Conservation (phyloP, 2,797 vertebrate species). For the Oryzias sinensis region DNA sequence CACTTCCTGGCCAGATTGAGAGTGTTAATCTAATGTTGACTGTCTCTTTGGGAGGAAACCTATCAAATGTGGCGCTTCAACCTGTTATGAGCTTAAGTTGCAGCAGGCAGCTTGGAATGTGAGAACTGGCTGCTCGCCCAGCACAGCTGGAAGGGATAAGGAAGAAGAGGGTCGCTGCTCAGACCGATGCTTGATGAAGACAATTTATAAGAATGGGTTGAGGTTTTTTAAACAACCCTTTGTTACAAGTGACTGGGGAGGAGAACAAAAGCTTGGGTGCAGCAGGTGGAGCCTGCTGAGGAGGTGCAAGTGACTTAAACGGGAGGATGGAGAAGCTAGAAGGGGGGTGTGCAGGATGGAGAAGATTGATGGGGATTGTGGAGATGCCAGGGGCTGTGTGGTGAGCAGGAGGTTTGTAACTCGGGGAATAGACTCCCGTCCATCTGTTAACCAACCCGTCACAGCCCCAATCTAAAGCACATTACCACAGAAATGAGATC, state of each 20-base stretch:
- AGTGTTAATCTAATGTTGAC: constrained; percentile 62
- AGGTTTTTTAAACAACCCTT: constrained; percentile 54
- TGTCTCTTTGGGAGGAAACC: constrained; percentile 42
- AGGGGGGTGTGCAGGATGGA: constrained; percentile 16
- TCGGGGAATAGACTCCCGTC: constrained; percentile 75
- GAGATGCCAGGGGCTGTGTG: constrained; percentile 65
- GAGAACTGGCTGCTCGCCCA: constrained; percentile 39
- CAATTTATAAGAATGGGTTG: constrained; percentile 64
- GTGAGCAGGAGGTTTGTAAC: constrained; percentile 72
- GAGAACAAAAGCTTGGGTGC: constrained; percentile 13
- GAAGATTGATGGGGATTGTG: constrained; percentile 60
- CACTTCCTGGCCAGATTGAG: constrained; percentile 29
- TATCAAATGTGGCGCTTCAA: constrained; percentile 44
- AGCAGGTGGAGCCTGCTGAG: constrained; percentile 16
- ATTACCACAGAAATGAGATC: constrained; percentile 71
- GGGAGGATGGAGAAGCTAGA: constrained; percentile 33
- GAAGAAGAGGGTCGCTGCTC: constrained; percentile 45
- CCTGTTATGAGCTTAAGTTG: constrained; percentile 48
- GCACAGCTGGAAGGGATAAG: constrained; percentile 50
- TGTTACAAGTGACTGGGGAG: constrained; percentile 45
- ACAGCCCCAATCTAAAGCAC: constrained; percentile 68
- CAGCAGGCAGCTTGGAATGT: constrained; percentile 50
- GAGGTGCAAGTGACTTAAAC: constrained; percentile 19
- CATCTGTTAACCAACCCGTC: constrained; percentile 74
- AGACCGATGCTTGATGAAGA: constrained; percentile 52